Base-by-base conservation (phyloP, 2,888 invertebrate species). In the Agrochola lychnidis region DNA sequence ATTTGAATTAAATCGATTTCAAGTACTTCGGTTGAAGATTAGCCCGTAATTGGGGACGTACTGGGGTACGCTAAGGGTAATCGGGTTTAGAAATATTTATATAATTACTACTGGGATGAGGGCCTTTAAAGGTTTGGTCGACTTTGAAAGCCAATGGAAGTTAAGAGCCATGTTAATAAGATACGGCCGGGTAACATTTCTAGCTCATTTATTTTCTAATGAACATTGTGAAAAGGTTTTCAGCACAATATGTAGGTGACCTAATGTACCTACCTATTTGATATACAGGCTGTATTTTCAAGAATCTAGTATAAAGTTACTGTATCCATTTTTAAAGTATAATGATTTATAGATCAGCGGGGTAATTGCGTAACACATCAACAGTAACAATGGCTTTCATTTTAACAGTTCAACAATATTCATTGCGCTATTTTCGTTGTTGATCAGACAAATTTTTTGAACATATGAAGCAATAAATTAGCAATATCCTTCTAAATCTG, bases 1-100 rank as follows among this genome's bases (percentile, higher is more conserved):
- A 74, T 87, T 83, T 64, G 42, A 68, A 74, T 81, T 67, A 48
- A 72, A 83, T 85, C 71, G 74, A 78, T 79, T 62, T 62, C 40
- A 12, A 59, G 71, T 78, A 67, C 70, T 73, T 59, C 53, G n/a
- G n/a, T 72, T 56, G 36, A 72, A 69, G 48, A 72, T 73, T 73
- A 74, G 63, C 36, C 62, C 22, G 62, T 76, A 74, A 73, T 86
- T 86, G 73, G 66, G 70, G 62, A 62, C 56, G 64, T 56, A 62
- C 64, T 72, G 10, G 70, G 51, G 66, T 51, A 36, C 66, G 57
- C n/a, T 42, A 6, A 42, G 73, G 70, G 72, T 70, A 78, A 78
- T 63, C 68, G 84, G 61, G 53, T 45, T 82, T n/a, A 66, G 25
- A 64, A 77, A 78, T 83, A 83, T 80, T 70, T 83, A 61, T 69